A percentile compares a stretch with the other conserved stretches of the same genome.
Conservation (phyloP, 2,113 vertebrate genomes). For the Ciconia maguari region DNA sequence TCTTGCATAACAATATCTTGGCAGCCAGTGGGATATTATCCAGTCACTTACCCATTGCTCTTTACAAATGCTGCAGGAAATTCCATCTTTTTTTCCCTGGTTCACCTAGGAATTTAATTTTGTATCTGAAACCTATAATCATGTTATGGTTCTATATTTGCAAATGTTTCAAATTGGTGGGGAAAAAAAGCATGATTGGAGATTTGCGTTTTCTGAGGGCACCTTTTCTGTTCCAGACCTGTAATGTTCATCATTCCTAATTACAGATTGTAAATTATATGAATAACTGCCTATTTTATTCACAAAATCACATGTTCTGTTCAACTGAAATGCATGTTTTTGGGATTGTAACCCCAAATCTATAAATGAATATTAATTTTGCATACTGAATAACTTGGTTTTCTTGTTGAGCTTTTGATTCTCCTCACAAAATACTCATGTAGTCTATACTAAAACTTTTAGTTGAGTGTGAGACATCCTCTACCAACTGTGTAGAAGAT, state of each 20-base stretch:
- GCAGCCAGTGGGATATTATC: background rate
- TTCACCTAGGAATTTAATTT: background rate
- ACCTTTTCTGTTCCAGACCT: conserved; percentile 15
- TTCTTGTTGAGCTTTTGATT: background rate
- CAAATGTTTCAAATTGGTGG: background rate
- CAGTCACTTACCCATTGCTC: background rate
- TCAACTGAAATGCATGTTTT: background rate
- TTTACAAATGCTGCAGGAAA: background rate
- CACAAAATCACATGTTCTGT: background rate
- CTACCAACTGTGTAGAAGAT: background rate
- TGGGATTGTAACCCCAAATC: background rate
- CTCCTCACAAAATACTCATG: background rate
- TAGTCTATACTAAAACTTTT: background rate
- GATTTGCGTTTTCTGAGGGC: conserved; percentile 14
- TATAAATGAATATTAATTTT: background rate
- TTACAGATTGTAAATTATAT: background rate
- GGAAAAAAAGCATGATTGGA: fast-evolving
- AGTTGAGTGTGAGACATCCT: background rate
- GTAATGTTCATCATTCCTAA: conserved; percentile 35
- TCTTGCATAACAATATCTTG: background rate
- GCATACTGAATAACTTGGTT: background rate
- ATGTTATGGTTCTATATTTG: background rate
- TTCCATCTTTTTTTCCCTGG: background rate
- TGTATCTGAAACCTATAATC: background rate
- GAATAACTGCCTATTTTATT: background rate